phyloP scores from a whole-genome alignment of 2,797 vertebrate species.

The Cossypha caffra region DNA sequence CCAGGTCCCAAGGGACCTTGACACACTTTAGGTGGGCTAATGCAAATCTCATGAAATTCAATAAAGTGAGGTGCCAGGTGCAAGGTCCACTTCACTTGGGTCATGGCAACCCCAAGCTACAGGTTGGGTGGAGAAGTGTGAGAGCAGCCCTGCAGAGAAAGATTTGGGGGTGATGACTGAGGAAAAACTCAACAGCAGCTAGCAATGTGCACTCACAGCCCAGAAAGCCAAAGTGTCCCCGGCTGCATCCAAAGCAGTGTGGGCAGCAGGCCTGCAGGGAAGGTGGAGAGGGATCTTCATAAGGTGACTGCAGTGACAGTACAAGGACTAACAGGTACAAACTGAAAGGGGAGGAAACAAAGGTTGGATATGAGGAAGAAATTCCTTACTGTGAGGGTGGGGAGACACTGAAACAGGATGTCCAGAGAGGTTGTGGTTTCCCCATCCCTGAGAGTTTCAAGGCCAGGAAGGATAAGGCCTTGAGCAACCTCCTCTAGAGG shows the following conservation, averaged over 20 bases:
- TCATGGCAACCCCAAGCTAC: background rate
- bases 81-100: background rate
- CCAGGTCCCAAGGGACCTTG: background rate
- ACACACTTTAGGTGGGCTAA: background rate
- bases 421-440: background rate
- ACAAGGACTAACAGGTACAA: background rate
- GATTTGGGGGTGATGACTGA: background rate
- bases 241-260: accelerated
- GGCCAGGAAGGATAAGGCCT: too few relatives aligned
- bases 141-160: background rate
- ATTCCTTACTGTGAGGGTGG: background rate
- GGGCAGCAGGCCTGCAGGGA: background rate
- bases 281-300: background rate
- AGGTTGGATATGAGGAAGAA: background rate
- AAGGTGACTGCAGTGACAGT: background rate
- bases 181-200: background rate
- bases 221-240: background rate
- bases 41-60: background rate
- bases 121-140: background rate
- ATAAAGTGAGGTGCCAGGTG: background rate
- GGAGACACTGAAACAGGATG: background rate
- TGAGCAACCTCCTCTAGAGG: background rate
- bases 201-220: background rate
- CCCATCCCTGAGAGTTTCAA: background rate
- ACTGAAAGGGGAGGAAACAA: background rate